Percentiles rank a stretch among this genome's conserved stretches.
phyloP scores from a whole-genome alignment of 2,888 invertebrate genomes.

The Lobophora halterata region DNA sequence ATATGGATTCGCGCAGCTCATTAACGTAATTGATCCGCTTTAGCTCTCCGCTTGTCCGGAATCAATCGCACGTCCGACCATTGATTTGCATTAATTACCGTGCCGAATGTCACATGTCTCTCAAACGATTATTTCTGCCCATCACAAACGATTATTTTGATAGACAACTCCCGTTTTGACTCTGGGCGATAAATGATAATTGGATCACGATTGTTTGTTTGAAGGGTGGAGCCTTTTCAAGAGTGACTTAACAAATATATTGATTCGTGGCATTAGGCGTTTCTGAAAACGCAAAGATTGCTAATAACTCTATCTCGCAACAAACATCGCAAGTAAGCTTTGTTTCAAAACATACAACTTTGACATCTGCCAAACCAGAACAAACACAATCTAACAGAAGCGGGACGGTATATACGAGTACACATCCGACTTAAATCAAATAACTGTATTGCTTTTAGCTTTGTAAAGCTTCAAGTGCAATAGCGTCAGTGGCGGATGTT shows the following conservation, averaged over 20 bases:
- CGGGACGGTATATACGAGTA: constrained; percentile 72
- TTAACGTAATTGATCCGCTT: constrained; percentile 79
- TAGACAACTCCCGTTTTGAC: constrained; percentile 46
- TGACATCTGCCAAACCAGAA: constrained; percentile 79
- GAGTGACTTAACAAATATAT: too few species aligned
- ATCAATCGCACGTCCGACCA: constrained; percentile 60
- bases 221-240: constrained; percentile 15
- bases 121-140: constrained; percentile 34
- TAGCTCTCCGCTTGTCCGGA: constrained; percentile 61
- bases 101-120: constrained; percentile 66
- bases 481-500: constrained; percentile 76
- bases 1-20: constrained; percentile 71
- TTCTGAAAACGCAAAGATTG: constrained; percentile 41
- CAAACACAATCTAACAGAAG: constrained; percentile 77
- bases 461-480: constrained; percentile 80
- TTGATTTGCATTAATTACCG: constrained; percentile 79
- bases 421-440: constrained; percentile 80
- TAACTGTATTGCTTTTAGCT: constrained; percentile 81
- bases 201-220: constrained; percentile 16
- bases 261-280: too few species aligned
- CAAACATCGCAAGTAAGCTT: constrained; percentile 70
- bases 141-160: constrained; percentile 70
- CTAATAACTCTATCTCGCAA: constrained; percentile 62
- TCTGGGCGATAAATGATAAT: constrained; percentile 14
- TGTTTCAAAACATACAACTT: constrained; percentile 79